A percentile compares a stretch with the other conserved stretches of the same genome.
Evolutionary conservation across 2,888 invertebrate species (phyloP).

Genomic region (Nebria brevicollis): DNA sequence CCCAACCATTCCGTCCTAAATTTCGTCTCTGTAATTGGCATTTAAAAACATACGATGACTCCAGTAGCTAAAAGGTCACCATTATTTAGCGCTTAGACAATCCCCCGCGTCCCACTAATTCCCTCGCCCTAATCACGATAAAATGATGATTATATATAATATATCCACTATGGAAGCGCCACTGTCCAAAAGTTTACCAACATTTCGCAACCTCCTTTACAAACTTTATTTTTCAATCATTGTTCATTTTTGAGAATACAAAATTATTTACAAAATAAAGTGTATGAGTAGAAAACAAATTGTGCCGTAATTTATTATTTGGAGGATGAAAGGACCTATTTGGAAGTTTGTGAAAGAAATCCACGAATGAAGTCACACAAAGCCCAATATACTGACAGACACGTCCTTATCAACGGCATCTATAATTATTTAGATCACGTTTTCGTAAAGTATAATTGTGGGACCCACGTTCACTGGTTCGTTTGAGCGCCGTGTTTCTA

Average conservation of each 20-base stretch:
- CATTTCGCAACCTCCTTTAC: not conserved
- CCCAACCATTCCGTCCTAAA: not conserved
- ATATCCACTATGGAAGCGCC: not conserved
- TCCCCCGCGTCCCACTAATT: not conserved
- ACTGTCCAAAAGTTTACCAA: slow-evolving; percentile 1
- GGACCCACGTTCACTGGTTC: slow-evolving; percentile 13
- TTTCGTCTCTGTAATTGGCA: slow-evolving; percentile 18
- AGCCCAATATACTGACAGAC: not conserved
- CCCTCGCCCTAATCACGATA: slow-evolving; percentile 6
- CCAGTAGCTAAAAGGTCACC: slow-evolving; percentile 13
- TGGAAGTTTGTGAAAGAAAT: not conserved
- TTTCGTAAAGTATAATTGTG: slow-evolving; percentile 18
- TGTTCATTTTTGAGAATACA: too few relatives aligned
- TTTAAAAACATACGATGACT: slow-evolving; percentile 13
- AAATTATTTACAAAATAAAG: too few relatives aligned
- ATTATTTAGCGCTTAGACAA: slow-evolving; percentile 10
- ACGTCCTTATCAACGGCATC: not conserved
- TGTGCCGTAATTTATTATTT: too few relatives aligned
- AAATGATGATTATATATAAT: slow-evolving; percentile 10
- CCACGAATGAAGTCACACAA: not conserved
- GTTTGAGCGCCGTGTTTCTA: not conserved
- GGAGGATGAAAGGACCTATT: too few relatives aligned
- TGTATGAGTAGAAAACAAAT: too few relatives aligned
- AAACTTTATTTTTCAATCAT: too few relatives aligned
- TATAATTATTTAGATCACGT: slow-evolving; percentile 22